phyloP scores from a whole-genome alignment of 1,140 invertebrate species.

The Drosophila pectinifera region DNA sequence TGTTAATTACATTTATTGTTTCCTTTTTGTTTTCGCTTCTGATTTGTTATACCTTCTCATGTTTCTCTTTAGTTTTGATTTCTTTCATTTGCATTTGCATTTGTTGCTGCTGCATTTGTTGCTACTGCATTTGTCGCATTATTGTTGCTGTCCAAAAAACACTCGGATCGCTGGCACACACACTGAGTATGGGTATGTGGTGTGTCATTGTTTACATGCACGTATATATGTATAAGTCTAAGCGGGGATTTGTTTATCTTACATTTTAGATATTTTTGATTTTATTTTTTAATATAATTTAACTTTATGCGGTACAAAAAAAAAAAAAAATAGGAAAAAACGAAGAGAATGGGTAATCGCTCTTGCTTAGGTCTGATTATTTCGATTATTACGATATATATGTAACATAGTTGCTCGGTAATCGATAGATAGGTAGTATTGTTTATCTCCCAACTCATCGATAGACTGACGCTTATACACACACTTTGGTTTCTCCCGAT shows the following conservation, averaged over 20 bases:
- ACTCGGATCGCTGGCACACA: conserved; percentile 7
- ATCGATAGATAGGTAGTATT: conserved; percentile 56
- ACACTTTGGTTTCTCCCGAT: conserved; percentile 47
- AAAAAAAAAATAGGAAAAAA: conserved; percentile 18
- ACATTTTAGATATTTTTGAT: conserved; percentile 53
- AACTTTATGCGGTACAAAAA: conserved; percentile 51
- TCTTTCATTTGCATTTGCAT: conserved; percentile 34
- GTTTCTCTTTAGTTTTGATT: conserved; percentile 52
- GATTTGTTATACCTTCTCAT: conserved; percentile 14
- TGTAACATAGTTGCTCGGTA: conserved; percentile 50
- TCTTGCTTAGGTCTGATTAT: conserved; percentile 38
- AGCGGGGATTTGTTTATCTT: conserved; percentile 39
- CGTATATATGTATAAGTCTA: conserved; percentile 48
- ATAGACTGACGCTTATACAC: conserved; percentile 47
- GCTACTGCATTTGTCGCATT: conserved; percentile 17
- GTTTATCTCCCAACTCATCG: conserved; percentile 28
- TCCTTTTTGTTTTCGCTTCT: conserved; percentile 42
- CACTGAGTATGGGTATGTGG: not conserved
- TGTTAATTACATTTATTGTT: conserved; percentile 65
- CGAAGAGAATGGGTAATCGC: conserved; percentile 24
- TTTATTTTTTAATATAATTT: conserved; percentile 13
- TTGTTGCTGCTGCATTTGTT: too few relatives aligned
- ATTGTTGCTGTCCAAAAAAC: conserved; percentile 21
- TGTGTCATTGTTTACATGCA: conserved; percentile 16
- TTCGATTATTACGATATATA: conserved; percentile 46